Conservation (phyloP, 2,113 vertebrate genomes). For the Cettia cetti region DNA sequence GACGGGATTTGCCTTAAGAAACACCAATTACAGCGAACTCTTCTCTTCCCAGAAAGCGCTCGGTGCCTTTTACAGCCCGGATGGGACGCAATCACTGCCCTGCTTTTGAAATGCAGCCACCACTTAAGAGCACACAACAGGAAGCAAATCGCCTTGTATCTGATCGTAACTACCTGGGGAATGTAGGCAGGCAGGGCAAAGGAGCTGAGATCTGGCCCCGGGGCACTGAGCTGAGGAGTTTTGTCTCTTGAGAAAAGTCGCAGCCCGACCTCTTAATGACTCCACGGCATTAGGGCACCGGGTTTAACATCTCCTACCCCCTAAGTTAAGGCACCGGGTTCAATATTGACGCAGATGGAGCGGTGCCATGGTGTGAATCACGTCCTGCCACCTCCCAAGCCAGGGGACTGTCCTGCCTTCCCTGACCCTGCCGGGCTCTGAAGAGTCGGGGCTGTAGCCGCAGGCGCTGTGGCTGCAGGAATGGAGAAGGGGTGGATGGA, state of each 20-base stretch:
- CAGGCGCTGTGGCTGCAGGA: slow-evolving; percentile 26
- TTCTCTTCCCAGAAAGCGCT: neutral
- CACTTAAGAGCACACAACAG: slow-evolving; percentile 41
- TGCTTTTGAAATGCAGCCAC: slow-evolving; percentile 60
- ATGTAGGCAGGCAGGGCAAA: slow-evolving; percentile 9
- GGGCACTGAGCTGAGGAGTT: neutral
- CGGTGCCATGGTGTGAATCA: neutral
- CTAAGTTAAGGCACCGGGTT: slow-evolving; percentile 16
- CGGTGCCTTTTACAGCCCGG: slow-evolving; percentile 1
- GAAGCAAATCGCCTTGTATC: slow-evolving; percentile 50
- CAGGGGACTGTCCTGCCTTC: neutral
- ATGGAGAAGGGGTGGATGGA: slow-evolving; percentile 38
- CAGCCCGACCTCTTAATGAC: neutral
- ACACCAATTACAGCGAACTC: neutral
- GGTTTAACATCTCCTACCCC: neutral
- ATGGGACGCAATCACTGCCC: neutral
- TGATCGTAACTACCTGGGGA: slow-evolving; percentile 45
- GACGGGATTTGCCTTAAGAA: neutral
- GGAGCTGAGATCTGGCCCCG: slow-evolving; percentile 1
- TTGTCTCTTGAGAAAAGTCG: slow-evolving; percentile 46
- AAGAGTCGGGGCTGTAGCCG: neutral
- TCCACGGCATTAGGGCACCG: neutral
- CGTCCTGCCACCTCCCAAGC: neutral
- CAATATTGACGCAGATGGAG: slow-evolving; percentile 42
- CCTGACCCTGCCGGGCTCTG: neutral